These are phyloP conservation scores for Sebastes melanostomus DNA, from an alignment of 2,797 vertebrate species.

Conservation along the genomic window DNA sequence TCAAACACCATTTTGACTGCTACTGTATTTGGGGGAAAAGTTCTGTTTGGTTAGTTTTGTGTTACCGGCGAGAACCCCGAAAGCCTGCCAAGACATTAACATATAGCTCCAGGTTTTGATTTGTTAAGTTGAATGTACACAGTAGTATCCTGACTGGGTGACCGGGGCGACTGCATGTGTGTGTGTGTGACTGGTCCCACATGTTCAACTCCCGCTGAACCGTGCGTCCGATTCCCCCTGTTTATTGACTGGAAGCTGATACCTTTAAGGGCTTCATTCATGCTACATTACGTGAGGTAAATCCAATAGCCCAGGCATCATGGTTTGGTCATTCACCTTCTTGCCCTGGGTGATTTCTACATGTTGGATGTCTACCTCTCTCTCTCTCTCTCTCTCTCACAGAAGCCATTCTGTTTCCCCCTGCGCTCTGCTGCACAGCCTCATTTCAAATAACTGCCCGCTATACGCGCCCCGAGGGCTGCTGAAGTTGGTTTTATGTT, in stretches of 20 bases:
- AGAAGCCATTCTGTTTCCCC: constrained; percentile 48
- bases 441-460: constrained; percentile 40
- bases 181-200: constrained; percentile 62
- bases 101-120: constrained; percentile 49
- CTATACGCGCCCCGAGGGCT: constrained; percentile 49
- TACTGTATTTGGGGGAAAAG: constrained; percentile 53
- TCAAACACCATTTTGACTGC: constrained; percentile 62
- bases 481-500: constrained; percentile 59
- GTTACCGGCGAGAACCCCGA: constrained; percentile 32
- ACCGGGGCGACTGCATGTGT: constrained; percentile 38
- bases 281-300: constrained; percentile 67
- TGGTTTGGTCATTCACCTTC: constrained; percentile 44
- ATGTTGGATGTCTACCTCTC: constrained; percentile 43
- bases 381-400: constrained; percentile 15
- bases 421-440: constrained; percentile 10
- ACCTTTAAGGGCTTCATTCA: constrained; percentile 79
- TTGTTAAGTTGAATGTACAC: constrained; percentile 58
- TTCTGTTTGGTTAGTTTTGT: constrained; percentile 64
- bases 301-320: constrained; percentile 64
- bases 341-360: constrained; percentile 60
- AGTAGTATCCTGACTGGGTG: constrained; percentile 44
- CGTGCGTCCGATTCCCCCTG: constrained; percentile 57
- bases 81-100: constrained; percentile 36
- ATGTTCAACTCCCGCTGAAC: constrained; percentile 78
- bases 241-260: constrained; percentile 80